A percentile compares a stretch with the other conserved stretches of the same genome.
These are phyloP conservation scores for Magallana gigas DNA, from an alignment of 1,140 invertebrate species.

Conservation along the genomic window DNA sequence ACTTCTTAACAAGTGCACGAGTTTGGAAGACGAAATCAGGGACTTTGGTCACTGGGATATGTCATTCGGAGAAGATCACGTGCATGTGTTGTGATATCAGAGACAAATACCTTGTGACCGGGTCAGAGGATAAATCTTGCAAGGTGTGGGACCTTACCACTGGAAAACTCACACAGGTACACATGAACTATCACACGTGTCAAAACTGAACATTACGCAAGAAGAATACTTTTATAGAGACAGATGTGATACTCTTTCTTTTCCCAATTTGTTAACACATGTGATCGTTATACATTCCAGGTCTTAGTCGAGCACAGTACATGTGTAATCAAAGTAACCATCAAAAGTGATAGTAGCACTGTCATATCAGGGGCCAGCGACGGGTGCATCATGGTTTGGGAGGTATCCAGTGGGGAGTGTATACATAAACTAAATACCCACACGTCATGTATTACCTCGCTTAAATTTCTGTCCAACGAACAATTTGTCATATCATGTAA, in stretches of 20 bases:
- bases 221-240: background rate
- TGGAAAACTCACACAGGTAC: conserved; percentile 54
- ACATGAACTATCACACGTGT: background rate
- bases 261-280: background rate
- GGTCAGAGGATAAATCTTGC: conserved; percentile 43
- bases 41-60: conserved; percentile 25
- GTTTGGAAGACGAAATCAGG: conserved; percentile 37
- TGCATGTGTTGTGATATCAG: conserved; percentile 43
- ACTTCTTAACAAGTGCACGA: conserved; percentile 31
- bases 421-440: conserved; percentile 37
- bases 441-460: conserved; percentile 13
- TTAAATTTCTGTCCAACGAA: conserved; percentile 39
- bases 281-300: background rate
- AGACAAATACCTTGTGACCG: conserved; percentile 47
- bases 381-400: conserved; percentile 42
- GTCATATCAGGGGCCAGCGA: conserved; percentile 42
- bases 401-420: conserved; percentile 31
- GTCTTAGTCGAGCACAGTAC: conserved; percentile 42
- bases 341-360: conserved; percentile 32
- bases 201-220: background rate
- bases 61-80: conserved; percentile 49
- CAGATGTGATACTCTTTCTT: background rate
- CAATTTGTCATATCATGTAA: conserved; percentile 44
- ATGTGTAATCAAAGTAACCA: conserved; percentile 3
- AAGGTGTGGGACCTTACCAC: conserved; percentile 51